phyloP scores from a whole-genome alignment of 2,113 vertebrate species.

The Nanorana parkeri region DNA sequence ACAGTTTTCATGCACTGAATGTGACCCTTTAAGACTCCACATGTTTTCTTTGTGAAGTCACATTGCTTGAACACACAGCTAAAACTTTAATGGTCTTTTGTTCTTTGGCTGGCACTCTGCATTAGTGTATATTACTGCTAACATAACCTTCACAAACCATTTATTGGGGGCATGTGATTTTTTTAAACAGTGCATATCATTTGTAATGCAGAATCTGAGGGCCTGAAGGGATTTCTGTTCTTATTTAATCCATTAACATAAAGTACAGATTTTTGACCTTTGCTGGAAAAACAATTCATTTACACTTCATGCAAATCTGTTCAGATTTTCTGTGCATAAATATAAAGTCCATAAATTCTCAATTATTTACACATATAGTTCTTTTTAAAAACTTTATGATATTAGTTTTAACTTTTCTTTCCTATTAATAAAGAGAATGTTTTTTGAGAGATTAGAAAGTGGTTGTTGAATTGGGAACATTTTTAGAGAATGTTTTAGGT shows the following conservation, averaged over 20 bases:
- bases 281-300: conserved; percentile 17
- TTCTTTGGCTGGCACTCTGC: conserved; percentile 22
- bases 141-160: conserved; percentile 38
- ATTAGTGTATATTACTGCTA: conserved; percentile 15
- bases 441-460: too few species aligned
- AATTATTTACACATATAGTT: too few species aligned
- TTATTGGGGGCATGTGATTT: conserved; percentile 54
- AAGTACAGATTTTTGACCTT: conserved; percentile 43
- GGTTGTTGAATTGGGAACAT: too few species aligned
- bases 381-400: too few species aligned
- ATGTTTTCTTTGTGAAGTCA: conserved; percentile 5
- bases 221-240: conserved; percentile 53
- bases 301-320: conserved; percentile 37
- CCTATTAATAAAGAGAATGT: too few species aligned
- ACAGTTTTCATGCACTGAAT: background rate
- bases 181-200: conserved; percentile 35
- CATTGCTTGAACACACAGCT: background rate
- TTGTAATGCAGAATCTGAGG: conserved; percentile 33
- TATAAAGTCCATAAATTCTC: too few species aligned
- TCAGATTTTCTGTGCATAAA: conserved; percentile 14
- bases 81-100: conserved; percentile 6
- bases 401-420: too few species aligned
- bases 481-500: too few species aligned
- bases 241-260: conserved; percentile 48
- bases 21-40: background rate